Evolutionary conservation across 2,113 vertebrate species (phyloP).

Genomic region (Candoia aspera): DNA sequence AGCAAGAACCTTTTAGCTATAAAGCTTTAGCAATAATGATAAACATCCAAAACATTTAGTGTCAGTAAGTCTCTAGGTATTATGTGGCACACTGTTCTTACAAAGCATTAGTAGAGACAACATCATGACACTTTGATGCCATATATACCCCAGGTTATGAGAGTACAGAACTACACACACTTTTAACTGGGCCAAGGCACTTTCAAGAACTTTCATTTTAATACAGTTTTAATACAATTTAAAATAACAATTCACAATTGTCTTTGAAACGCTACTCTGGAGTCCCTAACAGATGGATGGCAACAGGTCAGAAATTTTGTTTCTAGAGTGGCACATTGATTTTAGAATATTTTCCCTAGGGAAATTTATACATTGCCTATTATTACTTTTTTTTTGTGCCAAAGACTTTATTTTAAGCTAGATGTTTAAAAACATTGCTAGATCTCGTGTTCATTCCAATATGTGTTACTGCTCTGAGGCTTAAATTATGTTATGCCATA

Average conservation of each 20-base stretch:
- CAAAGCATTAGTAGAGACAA: accelerated
- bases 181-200: not conserved
- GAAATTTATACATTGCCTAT: not conserved
- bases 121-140: not conserved
- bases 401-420: not conserved
- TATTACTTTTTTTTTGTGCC: not conserved
- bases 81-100: accelerated
- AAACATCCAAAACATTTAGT: not conserved
- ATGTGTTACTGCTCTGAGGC: not conserved
- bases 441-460: not conserved
- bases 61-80: not conserved
- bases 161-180: not conserved
- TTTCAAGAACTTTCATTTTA: not conserved
- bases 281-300: not conserved
- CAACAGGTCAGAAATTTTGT: not conserved
- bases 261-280: not conserved
- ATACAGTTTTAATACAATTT: not conserved
- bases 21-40: not conserved
- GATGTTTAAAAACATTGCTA: not conserved
- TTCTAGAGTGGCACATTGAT: too few species aligned
- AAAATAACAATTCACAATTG: not conserved
- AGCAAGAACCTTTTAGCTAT: not conserved
- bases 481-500: not conserved
- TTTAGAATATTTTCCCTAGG: not conserved
- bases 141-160: too few species aligned